Conservation (phyloP, 2,888 invertebrate species). For the Ditula angustiorana region DNA sequence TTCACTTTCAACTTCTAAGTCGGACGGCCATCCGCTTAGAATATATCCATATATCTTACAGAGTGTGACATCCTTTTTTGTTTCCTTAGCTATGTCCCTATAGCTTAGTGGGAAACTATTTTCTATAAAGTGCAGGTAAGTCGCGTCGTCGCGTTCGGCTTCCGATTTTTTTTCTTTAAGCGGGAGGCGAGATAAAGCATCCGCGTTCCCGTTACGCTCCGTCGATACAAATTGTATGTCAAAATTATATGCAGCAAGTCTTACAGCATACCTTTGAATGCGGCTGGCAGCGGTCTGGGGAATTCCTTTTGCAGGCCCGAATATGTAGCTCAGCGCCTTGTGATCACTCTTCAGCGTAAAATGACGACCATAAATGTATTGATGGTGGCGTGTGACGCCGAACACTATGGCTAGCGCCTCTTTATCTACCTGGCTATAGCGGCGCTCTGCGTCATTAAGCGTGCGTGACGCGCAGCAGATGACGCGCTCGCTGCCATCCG, state of each 20-base stretch:
- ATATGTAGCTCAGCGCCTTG: constrained; percentile 19
- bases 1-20: not conserved
- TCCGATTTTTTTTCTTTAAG: not conserved
- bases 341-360: constrained; percentile 30
- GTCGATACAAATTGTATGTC: constrained; percentile 20
- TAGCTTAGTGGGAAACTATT: constrained; percentile 23
- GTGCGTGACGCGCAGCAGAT: constrained; percentile 6
- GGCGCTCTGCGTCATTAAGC: constrained; percentile 3
- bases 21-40: constrained; percentile 10
- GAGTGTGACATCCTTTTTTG: not conserved
- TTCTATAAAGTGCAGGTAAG: constrained; percentile 15
- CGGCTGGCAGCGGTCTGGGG: constrained; percentile 21
- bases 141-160: constrained; percentile 1
- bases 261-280: constrained; percentile 14
- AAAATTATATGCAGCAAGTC: constrained; percentile 22
- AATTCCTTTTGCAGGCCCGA: constrained; percentile 21
- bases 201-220: constrained; percentile 16
- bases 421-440: constrained; percentile 19
- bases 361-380: constrained; percentile 18
- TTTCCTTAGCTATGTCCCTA: not conserved
- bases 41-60: not conserved
- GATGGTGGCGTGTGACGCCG: constrained; percentile 22
- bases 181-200: constrained; percentile 21
- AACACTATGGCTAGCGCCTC: constrained; percentile 27
- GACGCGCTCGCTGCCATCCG: constrained; percentile 37